Base-by-base conservation (phyloP, 2,888 invertebrate genomes). In the Cantharis flavilabris region DNA sequence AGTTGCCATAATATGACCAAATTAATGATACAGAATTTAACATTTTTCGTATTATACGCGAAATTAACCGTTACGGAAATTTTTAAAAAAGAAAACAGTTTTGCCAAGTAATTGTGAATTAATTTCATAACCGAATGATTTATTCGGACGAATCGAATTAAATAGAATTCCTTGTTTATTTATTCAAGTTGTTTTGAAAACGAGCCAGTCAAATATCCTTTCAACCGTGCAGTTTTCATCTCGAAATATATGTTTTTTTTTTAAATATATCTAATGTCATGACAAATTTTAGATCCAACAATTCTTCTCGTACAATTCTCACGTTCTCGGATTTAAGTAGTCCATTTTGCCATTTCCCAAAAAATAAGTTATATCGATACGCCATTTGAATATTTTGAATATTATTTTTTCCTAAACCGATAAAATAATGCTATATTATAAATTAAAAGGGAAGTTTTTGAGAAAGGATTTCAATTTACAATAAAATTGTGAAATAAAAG, bases 1-100 rank as follows among this genome's bases (percentile, higher is more conserved):
- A 70, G 70, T 71, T 73, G 76, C 69, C 76, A 76, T 72, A 72
- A 76, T 76, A 76, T 72, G 76, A 72, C 69, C 70, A 71, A 76
- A 76, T 76, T 76, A 76, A 76, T 76, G 72, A 71, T 63, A 70
- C 62, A 73, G 64, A 73, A 76, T 49, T 49, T 49, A 49, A 49
- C n/a, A 49, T 13, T 49, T 49, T 49, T 49, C n/a, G 33, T 13
- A 13, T 33, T 33, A 33, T 33, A 13, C 33, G 13, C 13, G 13
- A 33, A 33, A 13, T 13, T 33, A 33, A 49, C n/a, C 5, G n/a
- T 49, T 49, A 49, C 49, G n/a, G n/a, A 7, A 49, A 49, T 49
- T n/a, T n/a, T 2, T n/a, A n/a, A 49, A 49, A 49, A n/a, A 7
- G n/a, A 9, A 30, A n/a, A 49, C 49, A n/a, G 2, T 49, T n/a